Percentiles rank a stretch among this genome's conserved stretches.
These are phyloP conservation scores for Octonoba sinensis DNA, from an alignment of 2,888 invertebrate genomes.

Conservation along the genomic window DNA sequence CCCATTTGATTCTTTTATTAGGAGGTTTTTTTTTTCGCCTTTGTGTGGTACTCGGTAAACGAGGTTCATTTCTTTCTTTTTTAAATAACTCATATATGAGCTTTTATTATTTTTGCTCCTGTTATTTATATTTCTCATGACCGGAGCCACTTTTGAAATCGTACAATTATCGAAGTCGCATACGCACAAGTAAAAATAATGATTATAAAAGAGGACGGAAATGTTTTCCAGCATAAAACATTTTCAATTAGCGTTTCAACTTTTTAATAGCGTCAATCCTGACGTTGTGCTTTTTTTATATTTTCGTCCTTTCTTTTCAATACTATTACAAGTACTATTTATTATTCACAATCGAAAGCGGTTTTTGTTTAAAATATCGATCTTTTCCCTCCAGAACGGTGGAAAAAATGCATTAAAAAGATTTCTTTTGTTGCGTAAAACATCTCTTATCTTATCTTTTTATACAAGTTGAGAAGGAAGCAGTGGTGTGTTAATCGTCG, in stretches of 20 bases:
- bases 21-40: slow-evolving; percentile 24
- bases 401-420: too few species aligned
- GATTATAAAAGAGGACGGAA: slow-evolving; percentile 44
- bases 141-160: slow-evolving; percentile 55
- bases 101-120: slow-evolving; percentile 4
- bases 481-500: too few species aligned
- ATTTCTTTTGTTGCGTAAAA: too few species aligned
- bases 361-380: slow-evolving; percentile 37
- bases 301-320: slow-evolving; percentile 16
- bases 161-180: slow-evolving; percentile 54
- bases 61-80: slow-evolving; percentile 39
- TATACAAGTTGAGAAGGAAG: too few species aligned
- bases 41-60: slow-evolving; percentile 48
- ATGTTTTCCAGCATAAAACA: slow-evolving; percentile 40
- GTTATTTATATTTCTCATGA: slow-evolving; percentile 26
- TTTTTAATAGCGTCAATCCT: slow-evolving; percentile 51
- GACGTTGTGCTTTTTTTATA: slow-evolving; percentile 10
- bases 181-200: slow-evolving; percentile 30
- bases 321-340: slow-evolving; percentile 30
- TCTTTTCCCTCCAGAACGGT: background rate
- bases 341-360: slow-evolving; percentile 27
- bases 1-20: slow-evolving; percentile 58
- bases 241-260: slow-evolving; percentile 53
- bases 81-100: slow-evolving; percentile 35
- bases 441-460: too few species aligned